A percentile compares a stretch with the other conserved stretches of the same genome.
phyloP scores from a whole-genome alignment of 2,888 invertebrate genomes.

The Atherix ibis region DNA sequence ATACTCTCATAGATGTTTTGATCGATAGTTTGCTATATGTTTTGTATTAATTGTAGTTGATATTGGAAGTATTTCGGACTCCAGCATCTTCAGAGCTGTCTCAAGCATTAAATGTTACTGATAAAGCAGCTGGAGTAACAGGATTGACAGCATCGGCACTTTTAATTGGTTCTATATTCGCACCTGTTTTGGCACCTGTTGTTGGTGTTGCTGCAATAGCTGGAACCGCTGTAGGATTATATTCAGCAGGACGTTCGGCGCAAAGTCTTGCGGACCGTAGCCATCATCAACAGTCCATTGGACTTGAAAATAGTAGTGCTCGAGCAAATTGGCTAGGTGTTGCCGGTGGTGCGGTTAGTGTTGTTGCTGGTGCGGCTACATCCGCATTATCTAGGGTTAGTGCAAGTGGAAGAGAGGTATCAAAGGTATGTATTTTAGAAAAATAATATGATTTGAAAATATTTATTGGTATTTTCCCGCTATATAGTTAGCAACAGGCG shows the following conservation, averaged over 20 bases:
- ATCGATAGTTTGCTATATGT: too few relatives aligned
- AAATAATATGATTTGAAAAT: neutral
- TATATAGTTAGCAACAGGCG: slow-evolving; percentile 12
- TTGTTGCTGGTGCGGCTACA: slow-evolving; percentile 21
- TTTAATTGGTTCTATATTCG: slow-evolving; percentile 13
- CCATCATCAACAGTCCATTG: slow-evolving; percentile 23
- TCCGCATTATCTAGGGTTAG: slow-evolving; percentile 17
- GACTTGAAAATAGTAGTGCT: slow-evolving; percentile 18
- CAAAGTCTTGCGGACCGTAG: slow-evolving; percentile 18
- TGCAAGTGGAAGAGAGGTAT: slow-evolving; percentile 19
- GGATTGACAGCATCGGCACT: slow-evolving; percentile 18
- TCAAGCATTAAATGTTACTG: slow-evolving; percentile 13
- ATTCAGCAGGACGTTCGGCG: slow-evolving; percentile 19
- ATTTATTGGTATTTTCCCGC: neutral
- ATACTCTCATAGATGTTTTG: too few relatives aligned
- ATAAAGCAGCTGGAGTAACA: slow-evolving; percentile 15
- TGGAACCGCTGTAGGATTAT: slow-evolving; percentile 17
- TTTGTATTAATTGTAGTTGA: slow-evolving; percentile 11
- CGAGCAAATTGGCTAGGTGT: slow-evolving; percentile 22
- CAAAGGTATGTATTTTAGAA: slow-evolving; percentile 15
- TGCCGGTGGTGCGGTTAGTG: slow-evolving; percentile 18
- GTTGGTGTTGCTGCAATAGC: slow-evolving; percentile 16
- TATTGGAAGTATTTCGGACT: slow-evolving; percentile 17
- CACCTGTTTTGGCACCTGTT: slow-evolving; percentile 3
- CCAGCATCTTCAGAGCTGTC: slow-evolving; percentile 15